Evolutionary conservation across 2,888 invertebrate species (phyloP).

Genomic region (Hirudinaria manillensis): DNA sequence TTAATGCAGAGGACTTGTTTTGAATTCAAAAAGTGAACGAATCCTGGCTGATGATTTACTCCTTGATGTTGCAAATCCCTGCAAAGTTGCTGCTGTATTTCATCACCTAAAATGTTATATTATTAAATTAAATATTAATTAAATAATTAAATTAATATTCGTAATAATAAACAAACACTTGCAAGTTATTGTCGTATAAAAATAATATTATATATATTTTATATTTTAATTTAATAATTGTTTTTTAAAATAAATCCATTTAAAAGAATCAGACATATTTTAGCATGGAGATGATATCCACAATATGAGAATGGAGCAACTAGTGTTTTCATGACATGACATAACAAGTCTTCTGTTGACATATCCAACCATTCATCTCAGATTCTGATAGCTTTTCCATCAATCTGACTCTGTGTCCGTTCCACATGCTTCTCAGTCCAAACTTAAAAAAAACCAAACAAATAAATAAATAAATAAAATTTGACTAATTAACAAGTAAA

Average conservation of each 20-base stretch:
- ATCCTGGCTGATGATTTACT: conserved; percentile 55
- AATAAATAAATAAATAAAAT: conserved; percentile 1
- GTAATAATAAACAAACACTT: too few species aligned
- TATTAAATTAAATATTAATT: background rate
- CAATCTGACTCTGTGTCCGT: conserved; percentile 40
- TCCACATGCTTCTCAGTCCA: conserved; percentile 39
- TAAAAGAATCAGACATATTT: too few species aligned
- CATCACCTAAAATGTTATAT: background rate
- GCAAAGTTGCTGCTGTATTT: conserved; percentile 11
- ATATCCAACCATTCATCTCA: conserved; percentile 33
- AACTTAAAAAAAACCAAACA: conserved; percentile 35
- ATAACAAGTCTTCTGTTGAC: too few species aligned
- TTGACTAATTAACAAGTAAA: background rate
- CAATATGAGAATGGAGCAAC: too few species aligned
- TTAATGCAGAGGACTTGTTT: conserved; percentile 62
- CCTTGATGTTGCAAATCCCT: conserved; percentile 18
- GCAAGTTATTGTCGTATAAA: too few species aligned
- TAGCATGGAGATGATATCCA: too few species aligned
- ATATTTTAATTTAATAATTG: background rate
- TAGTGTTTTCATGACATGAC: too few species aligned
- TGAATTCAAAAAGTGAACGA: conserved; percentile 61
- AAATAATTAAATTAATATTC: background rate
- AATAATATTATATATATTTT: background rate
- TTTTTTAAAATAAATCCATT: too few species aligned
- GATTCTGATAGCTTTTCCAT: conserved; percentile 40